These are phyloP conservation scores for Volucella inflata DNA, from an alignment of 2,888 invertebrate genomes.

Conservation along the genomic window DNA sequence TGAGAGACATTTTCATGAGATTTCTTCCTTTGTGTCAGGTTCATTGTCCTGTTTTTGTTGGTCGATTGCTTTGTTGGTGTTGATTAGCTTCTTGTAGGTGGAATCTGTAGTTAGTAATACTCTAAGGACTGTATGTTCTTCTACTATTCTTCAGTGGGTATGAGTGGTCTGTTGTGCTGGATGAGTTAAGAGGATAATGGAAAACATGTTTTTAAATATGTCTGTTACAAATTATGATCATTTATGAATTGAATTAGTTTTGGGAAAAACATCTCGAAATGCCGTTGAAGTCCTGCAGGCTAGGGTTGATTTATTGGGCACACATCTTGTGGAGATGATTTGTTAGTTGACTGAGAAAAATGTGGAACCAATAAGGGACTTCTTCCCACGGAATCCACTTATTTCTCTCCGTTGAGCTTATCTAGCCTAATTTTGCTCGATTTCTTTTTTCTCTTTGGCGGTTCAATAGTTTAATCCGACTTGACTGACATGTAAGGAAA, in stretches of 20 bases:
- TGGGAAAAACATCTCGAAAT: slow-evolving; percentile 57
- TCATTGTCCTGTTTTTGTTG: slow-evolving; percentile 66
- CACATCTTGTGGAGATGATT: not conserved
- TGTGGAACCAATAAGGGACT: not conserved
- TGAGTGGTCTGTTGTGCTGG: not conserved
- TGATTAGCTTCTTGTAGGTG: slow-evolving; percentile 57
- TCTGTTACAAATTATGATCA: slow-evolving; percentile 59
- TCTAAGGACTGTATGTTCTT: slow-evolving; percentile 35
- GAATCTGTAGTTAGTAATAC: slow-evolving; percentile 37
- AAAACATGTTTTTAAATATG: slow-evolving; percentile 61
- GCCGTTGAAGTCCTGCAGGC: slow-evolving; percentile 22
- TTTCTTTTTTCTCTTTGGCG: too few relatives aligned
- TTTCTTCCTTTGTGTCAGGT: slow-evolving; percentile 47
- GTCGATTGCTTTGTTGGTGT: not conserved
- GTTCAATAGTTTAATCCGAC: too few relatives aligned
- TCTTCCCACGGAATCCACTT: not conserved
- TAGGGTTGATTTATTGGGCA: slow-evolving; percentile 29
- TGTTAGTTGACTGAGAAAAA: not conserved
- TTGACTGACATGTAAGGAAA: too few relatives aligned
- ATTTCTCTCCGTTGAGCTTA: too few relatives aligned
- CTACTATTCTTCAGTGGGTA: not conserved
- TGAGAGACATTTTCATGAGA: slow-evolving; percentile 29
- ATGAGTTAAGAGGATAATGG: slow-evolving; percentile 57
- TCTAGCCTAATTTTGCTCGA: too few relatives aligned
- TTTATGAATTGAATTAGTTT: slow-evolving; percentile 69